Percentiles rank a stretch among this genome's conserved stretches.
phyloP scores from a whole-genome alignment of 1,140 invertebrate genomes.

The Neuroterus valhalla region DNA sequence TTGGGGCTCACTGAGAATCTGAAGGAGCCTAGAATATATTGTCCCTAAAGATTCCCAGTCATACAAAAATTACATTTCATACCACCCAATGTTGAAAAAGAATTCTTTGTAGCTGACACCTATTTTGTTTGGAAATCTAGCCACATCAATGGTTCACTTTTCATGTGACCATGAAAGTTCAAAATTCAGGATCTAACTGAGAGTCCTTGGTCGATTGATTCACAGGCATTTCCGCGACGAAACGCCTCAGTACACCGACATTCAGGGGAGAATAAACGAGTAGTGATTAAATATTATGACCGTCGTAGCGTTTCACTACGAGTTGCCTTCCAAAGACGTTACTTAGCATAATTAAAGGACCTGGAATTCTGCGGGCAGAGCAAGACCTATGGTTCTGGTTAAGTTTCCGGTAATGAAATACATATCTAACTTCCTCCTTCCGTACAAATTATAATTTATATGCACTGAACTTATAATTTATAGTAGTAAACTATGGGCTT shows the following conservation, averaged over 20 bases:
- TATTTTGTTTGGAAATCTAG: background rate
- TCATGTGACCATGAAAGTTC: background rate
- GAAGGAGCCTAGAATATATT: slow-evolving; percentile 61
- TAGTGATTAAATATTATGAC: slow-evolving; percentile 76
- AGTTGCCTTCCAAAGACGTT: slow-evolving; percentile 66
- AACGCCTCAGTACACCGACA: slow-evolving; percentile 45
- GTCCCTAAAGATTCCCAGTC: slow-evolving; percentile 47
- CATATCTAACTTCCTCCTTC: background rate
- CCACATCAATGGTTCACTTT: background rate
- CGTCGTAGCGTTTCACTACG: slow-evolving; percentile 63
- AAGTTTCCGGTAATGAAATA: slow-evolving; percentile 11
- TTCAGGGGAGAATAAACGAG: slow-evolving; percentile 67
- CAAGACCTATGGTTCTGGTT: slow-evolving; percentile 46
- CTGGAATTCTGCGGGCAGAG: slow-evolving; percentile 58
- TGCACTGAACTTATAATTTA: too few relatives aligned
- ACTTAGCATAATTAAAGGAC: slow-evolving; percentile 75
- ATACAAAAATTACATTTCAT: slow-evolving; percentile 34
- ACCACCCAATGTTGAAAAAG: slow-evolving; percentile 31
- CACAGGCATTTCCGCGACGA: slow-evolving; percentile 36
- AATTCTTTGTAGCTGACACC: background rate
- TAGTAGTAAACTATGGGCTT: too few relatives aligned
- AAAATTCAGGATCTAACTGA: background rate
- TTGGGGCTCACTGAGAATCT: slow-evolving; percentile 56
- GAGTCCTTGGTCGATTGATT: slow-evolving; percentile 52
- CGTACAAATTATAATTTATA: too few relatives aligned